Conservation (phyloP, 1,140 invertebrate genomes). For the Heliothis subflexa region DNA sequence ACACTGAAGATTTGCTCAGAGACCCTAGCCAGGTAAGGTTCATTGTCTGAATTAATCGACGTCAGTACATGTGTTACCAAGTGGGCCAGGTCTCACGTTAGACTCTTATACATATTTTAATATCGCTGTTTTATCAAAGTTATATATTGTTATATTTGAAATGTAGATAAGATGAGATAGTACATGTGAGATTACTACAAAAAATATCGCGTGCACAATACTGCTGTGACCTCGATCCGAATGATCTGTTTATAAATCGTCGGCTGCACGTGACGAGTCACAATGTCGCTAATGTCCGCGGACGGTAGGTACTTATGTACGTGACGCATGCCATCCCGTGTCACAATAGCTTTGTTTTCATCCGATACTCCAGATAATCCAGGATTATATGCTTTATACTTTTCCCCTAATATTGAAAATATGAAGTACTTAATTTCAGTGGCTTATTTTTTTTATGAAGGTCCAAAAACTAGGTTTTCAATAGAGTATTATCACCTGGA, state of each 20-base stretch:
- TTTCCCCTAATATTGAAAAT: no score
- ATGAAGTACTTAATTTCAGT: no score
- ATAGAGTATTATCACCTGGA: no score
- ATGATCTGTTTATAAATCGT: conserved; percentile 16
- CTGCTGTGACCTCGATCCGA: neutral
- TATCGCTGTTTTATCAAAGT: no score
- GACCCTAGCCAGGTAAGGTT: conserved; percentile 90
- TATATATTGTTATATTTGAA: neutral
- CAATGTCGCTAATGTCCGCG: conserved; percentile 2
- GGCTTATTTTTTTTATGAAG: no score
- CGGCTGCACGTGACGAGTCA: conserved; percentile 3
- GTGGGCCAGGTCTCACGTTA: no score
- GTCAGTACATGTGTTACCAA: no score
- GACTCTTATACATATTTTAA: no score
- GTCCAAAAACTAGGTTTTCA: no score
- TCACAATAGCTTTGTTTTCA: conserved; percentile 4
- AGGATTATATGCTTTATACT: no score
- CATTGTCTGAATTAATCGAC: neutral
- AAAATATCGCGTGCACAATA: neutral
- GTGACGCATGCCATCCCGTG: neutral
- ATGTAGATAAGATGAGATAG: conserved; percentile 14
- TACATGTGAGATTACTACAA: neutral
- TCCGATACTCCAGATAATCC: neutral
- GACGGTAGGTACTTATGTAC: neutral
- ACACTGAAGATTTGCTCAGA: conserved; percentile 95